Conservation (phyloP, 2,113 vertebrate species). For the Indicator maculatus region DNA sequence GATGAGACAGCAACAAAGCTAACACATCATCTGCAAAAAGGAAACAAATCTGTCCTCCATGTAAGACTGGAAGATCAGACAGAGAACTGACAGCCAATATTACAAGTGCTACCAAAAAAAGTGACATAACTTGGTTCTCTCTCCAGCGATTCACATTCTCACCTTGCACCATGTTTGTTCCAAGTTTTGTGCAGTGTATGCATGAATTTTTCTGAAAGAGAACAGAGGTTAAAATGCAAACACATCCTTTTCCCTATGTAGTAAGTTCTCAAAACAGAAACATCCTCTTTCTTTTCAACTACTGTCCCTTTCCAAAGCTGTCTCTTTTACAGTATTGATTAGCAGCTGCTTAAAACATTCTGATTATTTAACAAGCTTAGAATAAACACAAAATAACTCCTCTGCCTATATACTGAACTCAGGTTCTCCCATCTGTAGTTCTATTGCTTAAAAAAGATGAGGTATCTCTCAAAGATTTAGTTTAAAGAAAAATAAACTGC, state of each 20-base stretch:
- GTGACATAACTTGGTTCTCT: conserved; percentile 11
- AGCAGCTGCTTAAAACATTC: conserved; percentile 52
- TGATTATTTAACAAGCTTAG: conserved; percentile 19
- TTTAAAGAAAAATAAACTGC: conserved; percentile 60
- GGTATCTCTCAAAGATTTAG: conserved; percentile 67
- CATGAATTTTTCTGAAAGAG: conserved; percentile 49
- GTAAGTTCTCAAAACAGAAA: conserved; percentile 27
- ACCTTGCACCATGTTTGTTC: conserved; percentile 33
- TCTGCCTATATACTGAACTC: not conserved
- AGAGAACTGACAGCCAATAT: not conserved
- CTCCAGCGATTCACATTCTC: not conserved
- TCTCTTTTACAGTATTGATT: conserved; percentile 44
- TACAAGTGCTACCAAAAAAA: not conserved
- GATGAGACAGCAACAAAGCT: conserved; percentile 5
- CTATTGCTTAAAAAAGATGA: conserved; percentile 65
- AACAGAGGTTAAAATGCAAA: conserved; percentile 35
- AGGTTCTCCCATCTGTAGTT: conserved; percentile 28
- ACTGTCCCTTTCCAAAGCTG: not conserved
- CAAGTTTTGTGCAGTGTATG: conserved; percentile 2
- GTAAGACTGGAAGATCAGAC: conserved; percentile 18
- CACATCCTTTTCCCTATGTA: not conserved
- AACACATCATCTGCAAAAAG: conserved; percentile 19
- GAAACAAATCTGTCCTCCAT: conserved; percentile 40
- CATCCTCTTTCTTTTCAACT: conserved; percentile 11
- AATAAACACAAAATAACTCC: conserved; percentile 30